These are phyloP conservation scores for Nasonia oneida DNA, from an alignment of 2,888 invertebrate genomes.

Conservation along the genomic window DNA sequence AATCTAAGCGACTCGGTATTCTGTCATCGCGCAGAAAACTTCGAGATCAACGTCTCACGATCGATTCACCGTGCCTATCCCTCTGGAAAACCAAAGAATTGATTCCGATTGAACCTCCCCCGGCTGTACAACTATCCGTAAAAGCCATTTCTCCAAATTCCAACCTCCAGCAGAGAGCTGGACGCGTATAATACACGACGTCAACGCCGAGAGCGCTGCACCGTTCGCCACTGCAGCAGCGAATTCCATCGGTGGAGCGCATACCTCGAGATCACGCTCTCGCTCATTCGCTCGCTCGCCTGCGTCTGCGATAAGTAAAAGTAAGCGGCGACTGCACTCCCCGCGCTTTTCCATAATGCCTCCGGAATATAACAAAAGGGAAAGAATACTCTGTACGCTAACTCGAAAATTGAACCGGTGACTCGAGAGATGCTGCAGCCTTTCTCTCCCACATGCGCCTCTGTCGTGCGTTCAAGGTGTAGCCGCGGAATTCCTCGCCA, in stretches of 20 bases:
- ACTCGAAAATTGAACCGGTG: conserved; percentile 37
- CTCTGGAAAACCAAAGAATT: no score
- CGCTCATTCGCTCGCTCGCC: not conserved
- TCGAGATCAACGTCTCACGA: no score
- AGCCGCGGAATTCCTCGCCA: not conserved
- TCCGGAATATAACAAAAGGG: conserved; percentile 37
- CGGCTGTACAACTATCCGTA: not conserved
- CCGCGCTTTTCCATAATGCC: conserved; percentile 34
- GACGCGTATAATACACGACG: not conserved
- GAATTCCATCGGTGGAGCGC: conserved; percentile 19
- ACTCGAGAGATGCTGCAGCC: not conserved
- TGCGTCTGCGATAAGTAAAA: conserved; percentile 47
- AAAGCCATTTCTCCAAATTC: not conserved
- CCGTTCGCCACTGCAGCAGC: conserved; percentile 8
- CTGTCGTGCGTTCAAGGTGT: not conserved
- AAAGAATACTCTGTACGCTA: not conserved
- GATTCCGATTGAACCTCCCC: no score
- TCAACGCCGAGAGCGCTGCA: not conserved
- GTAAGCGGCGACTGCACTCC: conserved; percentile 33
- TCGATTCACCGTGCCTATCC: no score
- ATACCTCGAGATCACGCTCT: not conserved
- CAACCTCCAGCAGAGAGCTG: not conserved
- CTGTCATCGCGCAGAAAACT: no score
- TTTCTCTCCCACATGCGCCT: not conserved
- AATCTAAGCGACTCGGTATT: not conserved